Evolutionary conservation across 2,113 vertebrate genomes (phyloP).

Genomic region (Erinaceus europaeus): DNA sequence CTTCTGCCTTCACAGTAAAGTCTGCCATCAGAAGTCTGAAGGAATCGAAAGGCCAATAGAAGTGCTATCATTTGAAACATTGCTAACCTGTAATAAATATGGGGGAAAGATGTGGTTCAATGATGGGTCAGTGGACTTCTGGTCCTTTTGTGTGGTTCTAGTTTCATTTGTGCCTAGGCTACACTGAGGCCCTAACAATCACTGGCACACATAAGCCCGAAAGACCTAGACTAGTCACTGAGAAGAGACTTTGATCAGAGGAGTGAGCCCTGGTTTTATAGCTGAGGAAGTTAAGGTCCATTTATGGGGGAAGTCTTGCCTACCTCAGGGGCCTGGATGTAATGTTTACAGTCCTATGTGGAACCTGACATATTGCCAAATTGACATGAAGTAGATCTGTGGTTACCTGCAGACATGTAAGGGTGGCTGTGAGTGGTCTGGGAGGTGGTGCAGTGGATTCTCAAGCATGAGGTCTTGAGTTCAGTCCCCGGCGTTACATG

Average conservation of each 20-base stretch:
- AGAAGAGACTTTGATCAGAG: not conserved
- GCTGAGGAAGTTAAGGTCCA: not conserved
- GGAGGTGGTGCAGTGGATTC: no score
- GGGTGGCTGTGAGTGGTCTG: no score
- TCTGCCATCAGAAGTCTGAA: slow-evolving; percentile 98
- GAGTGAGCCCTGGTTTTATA: no score
- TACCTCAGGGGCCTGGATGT: no score
- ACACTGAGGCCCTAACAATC: not conserved
- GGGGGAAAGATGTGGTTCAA: no score
- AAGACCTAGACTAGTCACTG: not conserved
- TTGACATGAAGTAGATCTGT: no score
- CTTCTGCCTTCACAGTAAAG: slow-evolving; percentile 97
- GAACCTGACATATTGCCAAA: no score
- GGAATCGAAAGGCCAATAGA: slow-evolving; percentile 98
- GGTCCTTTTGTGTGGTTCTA: not conserved
- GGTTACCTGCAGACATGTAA: no score
- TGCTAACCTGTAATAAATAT: slow-evolving; percentile 62
- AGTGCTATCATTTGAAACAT: not conserved
- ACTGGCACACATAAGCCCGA: not conserved
- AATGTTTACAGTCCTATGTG: not conserved
- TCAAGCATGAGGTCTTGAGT: no score
- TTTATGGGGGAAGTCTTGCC: not conserved
- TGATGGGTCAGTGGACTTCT: not conserved
- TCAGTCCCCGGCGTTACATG: no score
- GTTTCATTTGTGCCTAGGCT: not conserved